Base-by-base conservation (phyloP, 2,888 invertebrate genomes). In the Brachycybe producta region DNA sequence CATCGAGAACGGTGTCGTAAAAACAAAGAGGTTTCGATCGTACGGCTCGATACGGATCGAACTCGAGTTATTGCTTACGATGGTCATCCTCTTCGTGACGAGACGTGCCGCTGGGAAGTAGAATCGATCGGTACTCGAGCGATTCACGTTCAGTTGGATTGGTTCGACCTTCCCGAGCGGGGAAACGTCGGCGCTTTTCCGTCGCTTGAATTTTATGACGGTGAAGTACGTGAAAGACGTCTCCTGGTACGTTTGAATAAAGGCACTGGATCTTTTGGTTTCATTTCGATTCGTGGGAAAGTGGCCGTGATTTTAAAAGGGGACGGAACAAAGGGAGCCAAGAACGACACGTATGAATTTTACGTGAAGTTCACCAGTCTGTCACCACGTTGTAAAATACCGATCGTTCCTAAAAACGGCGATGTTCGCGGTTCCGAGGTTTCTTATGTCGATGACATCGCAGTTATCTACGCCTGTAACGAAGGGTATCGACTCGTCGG, bases 361-460 rank as follows among this genome's bases (percentile, higher is more conserved):
- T 11, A 19, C 2, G 17, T 42, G 11, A 27, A 8, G 19, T 11
- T 42, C 13, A 24, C 27, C 15, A n/a, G 27, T 5, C 19, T 27
- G 15, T 23, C 28, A 26, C 1, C 42, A 5, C 3, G 19, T n/a
- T 42, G 42, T 28, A 23, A 42, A 34, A 17, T 15, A 7, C 35
- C 46, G 17, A n/a, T 24, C 23, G n/a, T 27, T 36, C 46, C 36
- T 23, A 19, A 2, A 19, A 19, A 46, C 32, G 46, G 46, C 24
- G 38, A 34, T 23, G 8, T 46, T 46, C 17, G 26, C 35, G 46
- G 46, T n/a, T 11, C 17, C 17, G 26, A 11, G 8, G 7, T 3
- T 15, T 3, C 11, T 1, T n/a, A n/a, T n/a, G n/a, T n/a, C n/a
- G 11, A 23, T 15, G 36, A 46, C 36, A 23, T 13, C 8, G 23